Base-by-base conservation (phyloP, 1,140 invertebrate genomes). In the Pachyrhynchus sulphureomaculatus region DNA sequence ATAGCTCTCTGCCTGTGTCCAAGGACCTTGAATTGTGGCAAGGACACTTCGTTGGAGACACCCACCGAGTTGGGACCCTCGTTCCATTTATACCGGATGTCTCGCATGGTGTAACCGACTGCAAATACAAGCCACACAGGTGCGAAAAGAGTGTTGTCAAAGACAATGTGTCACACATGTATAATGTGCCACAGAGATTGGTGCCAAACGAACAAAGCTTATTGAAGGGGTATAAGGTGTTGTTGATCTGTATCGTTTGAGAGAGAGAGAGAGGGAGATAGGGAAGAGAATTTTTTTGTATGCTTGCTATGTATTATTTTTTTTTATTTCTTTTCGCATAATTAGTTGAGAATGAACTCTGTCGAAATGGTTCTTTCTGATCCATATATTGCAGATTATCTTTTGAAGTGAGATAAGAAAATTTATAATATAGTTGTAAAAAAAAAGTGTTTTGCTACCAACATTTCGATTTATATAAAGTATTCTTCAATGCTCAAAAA, bases 71-170 rank as follows among this genome's bases (percentile, higher is more conserved):
- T 89, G 75, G 90, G 88, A 64, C 92, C 91, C 78, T 92, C 91
- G 80, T 93, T 92, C 93, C 93, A 95, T 80, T 92, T 93, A 86
- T 95, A 95, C 72, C 90, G 87, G 82, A 96, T 96, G 85, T 96
- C 93, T 81, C 90, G 85, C 92, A 95, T 96, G 77, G 93, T 95
- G 86, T 95, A 95, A 82, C 93, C 93, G 86, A 95, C 93, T 96
- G 87, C 80, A 84, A 75, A 76, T 81, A 86, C 65, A 73, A 72
- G 71, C 71, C 68, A 71, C 56, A 58, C 56, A 57, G 54, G 68
- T 69, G 64, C 67, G 47, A 68, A 51, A 29, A 29, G n/a, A 6
- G 26, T 29, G 26, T 29, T 6, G 12, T 29, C 8, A 10, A 1
- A 29, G 5, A 49, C n/a, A 42, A 9, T 29, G 44, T 24, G 44